Base-by-base conservation (phyloP, 2,113 vertebrate species). In the Datnioides undecimradiatus region DNA sequence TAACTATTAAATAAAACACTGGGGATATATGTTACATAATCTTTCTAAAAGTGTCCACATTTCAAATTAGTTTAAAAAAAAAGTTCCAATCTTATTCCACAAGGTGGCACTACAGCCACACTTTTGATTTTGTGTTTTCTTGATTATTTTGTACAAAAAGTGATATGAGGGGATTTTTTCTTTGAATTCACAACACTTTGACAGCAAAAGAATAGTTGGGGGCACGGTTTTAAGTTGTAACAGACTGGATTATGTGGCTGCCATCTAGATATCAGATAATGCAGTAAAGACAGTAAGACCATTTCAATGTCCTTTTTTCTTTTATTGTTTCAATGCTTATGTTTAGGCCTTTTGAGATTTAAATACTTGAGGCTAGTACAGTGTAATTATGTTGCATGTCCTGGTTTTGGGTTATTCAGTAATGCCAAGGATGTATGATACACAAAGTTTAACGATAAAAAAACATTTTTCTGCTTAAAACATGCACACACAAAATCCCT, bases 31-130 rank as follows among this genome's bases (percentile, higher is more conserved):
- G 27, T 79, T 64, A 9, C 6, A 34, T 63, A 23, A n/a, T 43
- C 13, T 52, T n/a, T 69, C 40, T 46, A 34, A 58, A 4, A 29
- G 33, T n/a, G 40, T 41, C 9, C 38, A 49, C 6, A 8, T 33
- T 31, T 10, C 19, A 65, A 65, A 21, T 6, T 25, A 8, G 8
- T 11, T 25, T 14, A 6, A 16, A 31, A 21, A 27, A 3, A 11
- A 12, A 52, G 34, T 64, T 33, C 0, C 23, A 2, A 29, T 73
- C 1, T 21, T 21, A 0, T 13, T 29, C 88, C 92, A 91, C 84
- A 48, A 87, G 92, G 73, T 87, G 92, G 89, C 85, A 76, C 29
- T n/a, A 86, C 41, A 83, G 14, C 34, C 57, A 80, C 58, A 75
- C 5, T 19, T 33, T 70, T 76, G 10, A 17, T 14, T 48, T 40